phyloP scores from a whole-genome alignment of 2,113 vertebrate species.

The Puma concolor region DNA sequence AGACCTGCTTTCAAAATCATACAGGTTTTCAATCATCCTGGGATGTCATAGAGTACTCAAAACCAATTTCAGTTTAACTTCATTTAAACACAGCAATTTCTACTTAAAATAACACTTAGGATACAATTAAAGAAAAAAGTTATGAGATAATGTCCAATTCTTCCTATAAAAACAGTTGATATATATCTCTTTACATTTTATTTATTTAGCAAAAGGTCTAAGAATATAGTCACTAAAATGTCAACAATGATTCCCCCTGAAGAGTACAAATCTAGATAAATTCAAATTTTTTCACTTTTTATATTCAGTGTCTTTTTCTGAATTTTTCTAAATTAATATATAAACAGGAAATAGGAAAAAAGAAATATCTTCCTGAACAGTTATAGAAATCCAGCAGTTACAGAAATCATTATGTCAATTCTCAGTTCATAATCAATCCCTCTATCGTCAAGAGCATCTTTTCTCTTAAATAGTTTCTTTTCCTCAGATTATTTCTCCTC shows the following conservation, averaged over 20 bases:
- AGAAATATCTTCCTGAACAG: neutral
- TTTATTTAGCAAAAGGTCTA: neutral
- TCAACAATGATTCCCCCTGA: neutral
- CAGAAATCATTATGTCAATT: neutral
- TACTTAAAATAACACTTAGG: neutral
- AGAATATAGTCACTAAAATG: neutral
- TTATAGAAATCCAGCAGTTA: neutral
- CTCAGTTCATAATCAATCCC: neutral
- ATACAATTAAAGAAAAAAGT: neutral
- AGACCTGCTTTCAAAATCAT: neutral
- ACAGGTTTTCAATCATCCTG: neutral
- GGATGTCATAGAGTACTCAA: neutral
- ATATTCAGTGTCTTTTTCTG: neutral
- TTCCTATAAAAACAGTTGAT: neutral
- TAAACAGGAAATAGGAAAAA: neutral
- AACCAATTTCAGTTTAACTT: slow-evolving; percentile 10
- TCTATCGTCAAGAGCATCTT: neutral
- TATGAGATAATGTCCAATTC: neutral
- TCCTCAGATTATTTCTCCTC: neutral
- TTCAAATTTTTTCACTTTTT: neutral
- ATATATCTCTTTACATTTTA: neutral
- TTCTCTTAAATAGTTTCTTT: neutral
- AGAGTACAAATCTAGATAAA: neutral
- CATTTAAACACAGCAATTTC: neutral
- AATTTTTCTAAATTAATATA: neutral